Percentiles rank a stretch among this genome's conserved stretches.
phyloP scores from a whole-genome alignment of 2,797 vertebrate genomes.

The Tangara arthus region DNA sequence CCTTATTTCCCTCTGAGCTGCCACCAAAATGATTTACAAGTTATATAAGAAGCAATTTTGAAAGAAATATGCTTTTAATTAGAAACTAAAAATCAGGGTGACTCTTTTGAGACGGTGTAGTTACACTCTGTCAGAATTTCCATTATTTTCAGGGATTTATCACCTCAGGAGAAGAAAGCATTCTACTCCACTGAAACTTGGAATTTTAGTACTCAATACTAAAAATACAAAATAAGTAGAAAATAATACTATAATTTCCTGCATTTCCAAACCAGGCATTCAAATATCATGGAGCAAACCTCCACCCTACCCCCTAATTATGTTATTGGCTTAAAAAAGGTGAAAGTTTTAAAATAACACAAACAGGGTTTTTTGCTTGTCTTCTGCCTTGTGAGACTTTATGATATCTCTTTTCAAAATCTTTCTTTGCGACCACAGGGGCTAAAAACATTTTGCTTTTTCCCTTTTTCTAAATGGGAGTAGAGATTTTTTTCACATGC shows the following conservation, averaged over 20 bases:
- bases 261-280: not conserved
- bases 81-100: conserved; percentile 28
- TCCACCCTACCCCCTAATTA: not conserved
- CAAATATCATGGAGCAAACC: not conserved
- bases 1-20: conserved; percentile 38
- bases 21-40: conserved; percentile 47
- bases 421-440: not conserved
- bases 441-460: not conserved
- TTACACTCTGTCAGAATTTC: conserved; percentile 16
- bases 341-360: not conserved
- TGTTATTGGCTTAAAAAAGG: not conserved
- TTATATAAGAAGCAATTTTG: conserved; percentile 8
- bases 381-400: not conserved
- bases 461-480: not conserved
- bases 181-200: not conserved
- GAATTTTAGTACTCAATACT: not conserved
- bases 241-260: not conserved
- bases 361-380: not conserved
- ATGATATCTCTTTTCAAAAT: not conserved
- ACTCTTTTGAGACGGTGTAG: conserved; percentile 4
- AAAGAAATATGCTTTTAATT: conserved; percentile 62
- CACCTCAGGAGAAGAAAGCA: conserved; percentile 6
- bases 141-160: conserved; percentile 44
- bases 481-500: not conserved
- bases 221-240: conserved; percentile 3